Base-by-base conservation (phyloP, 2,113 vertebrate genomes). In the Eurypyga helias region DNA sequence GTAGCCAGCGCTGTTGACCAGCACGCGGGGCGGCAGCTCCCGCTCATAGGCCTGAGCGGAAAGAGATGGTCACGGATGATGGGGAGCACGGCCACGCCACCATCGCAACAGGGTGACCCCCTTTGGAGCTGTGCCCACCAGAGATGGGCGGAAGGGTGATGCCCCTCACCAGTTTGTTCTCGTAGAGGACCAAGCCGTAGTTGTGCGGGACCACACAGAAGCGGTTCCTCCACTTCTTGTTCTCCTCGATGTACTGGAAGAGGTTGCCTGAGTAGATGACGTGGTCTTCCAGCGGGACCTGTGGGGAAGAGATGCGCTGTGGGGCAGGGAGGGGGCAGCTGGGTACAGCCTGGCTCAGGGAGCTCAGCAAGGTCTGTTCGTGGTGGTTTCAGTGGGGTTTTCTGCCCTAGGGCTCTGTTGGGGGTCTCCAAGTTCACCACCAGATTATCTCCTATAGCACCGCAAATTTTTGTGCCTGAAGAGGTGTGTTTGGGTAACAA, bases 221-320 rank as follows among this genome's bases (percentile, higher is more conserved):
- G 46, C 99, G 99, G 94, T 98, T 99, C 92, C 99, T 98, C 99
- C 99, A 99, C 93, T 99, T 99, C 96, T 98, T 99, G 93, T 97
- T 99, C 96, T 99, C 99, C 83, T 99, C 99, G 36, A 99, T 97
- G 96, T 99, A 99, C 97, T 99, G 99, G 95, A 99, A 99, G 69
- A 99, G 98, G 96, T 98, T 98, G 55, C 99, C 99, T 0, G 99
- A 99, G 98, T 99, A 99, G 96, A 99, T 99, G 96, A 98, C 98
- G 0, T 98, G 98, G 83, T 99, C 99, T 9, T 98, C 98, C 90
- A 99, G 97, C 0, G 99, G 98, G n/a, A 99, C 98, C 99, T 99
- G 85, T 0, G 5, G 33, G 55, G 26, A 34, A 29, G 3, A 31
- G 16, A 34, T n/a, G 17, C 0, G 79, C 64, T 1, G 0, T 2